Evolutionary conservation across 2,797 vertebrate species (phyloP), one percentile per base, ranked within the genome.

Genomic region (Rhodeus uyekii): DNA sequence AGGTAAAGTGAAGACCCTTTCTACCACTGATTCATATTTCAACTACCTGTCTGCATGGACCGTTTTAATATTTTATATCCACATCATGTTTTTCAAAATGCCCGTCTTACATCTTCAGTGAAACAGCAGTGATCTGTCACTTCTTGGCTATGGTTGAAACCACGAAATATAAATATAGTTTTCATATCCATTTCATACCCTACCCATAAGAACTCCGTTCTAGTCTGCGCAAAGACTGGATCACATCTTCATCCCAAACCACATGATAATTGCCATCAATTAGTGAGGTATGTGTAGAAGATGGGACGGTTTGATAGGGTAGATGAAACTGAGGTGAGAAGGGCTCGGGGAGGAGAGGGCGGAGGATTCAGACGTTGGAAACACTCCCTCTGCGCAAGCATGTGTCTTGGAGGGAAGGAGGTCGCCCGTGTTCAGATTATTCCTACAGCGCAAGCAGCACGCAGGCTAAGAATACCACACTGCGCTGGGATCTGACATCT

Each of bases 301-400:
- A 82, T 87, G 69, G 81, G 80, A 78, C 13, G n/a, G 69, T 76
- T 61, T 82, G 85, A 87, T 78, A 87, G 87, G 55, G 27, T 69
- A 68, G 67, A 77, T 73, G 83, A 86, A 83, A 79, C 61, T 86
- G 86, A 83, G 89, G 83, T 84, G 74, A 83, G 87, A 91, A 90
- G 88, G 85, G 86, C 46, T 81, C 27, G 29, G 85, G 86, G 90
- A 91, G 90, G 91, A 71, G 87, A 89, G 86, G 89, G 90, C 80
- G 87, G 90, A 88, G 87, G 88, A 83, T 69, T 75, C 74, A 86
- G 82, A 24, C 67, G 29, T 80, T 87, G 87, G 73, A 86, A 90
- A 90, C 90, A 92, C 92, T 90, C 92, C 92, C 92, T 92, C 87
- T 82, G 80, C 79, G 63, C 85, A 63, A 79, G 77, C 38, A 87